Conservation (phyloP, 2,113 vertebrate genomes). For the Lasiurus borealis region DNA sequence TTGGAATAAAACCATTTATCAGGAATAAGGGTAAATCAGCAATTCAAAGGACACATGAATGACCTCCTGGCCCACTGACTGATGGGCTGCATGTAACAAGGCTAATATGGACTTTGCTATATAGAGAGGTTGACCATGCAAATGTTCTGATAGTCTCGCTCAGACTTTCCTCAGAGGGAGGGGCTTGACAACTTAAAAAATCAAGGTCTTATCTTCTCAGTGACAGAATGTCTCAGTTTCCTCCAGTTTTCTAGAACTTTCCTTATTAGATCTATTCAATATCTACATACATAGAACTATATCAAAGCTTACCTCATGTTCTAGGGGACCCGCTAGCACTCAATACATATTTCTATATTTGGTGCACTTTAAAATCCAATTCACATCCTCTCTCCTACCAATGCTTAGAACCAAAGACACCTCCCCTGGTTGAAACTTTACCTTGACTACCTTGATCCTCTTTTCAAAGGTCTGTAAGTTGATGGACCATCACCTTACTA, state of each 20-base stretch:
- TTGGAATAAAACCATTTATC: not conserved
- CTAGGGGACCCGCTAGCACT: not conserved
- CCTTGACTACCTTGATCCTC: not conserved
- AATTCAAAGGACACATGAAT: not conserved
- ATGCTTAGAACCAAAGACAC: not conserved
- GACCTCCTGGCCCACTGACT: not conserved
- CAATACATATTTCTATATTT: not conserved
- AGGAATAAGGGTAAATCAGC: not conserved
- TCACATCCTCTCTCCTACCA: not conserved
- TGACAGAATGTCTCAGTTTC: not conserved
- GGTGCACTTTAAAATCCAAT: not conserved
- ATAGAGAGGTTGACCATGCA: not conserved
- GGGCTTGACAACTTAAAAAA: not conserved
- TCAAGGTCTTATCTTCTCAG: not conserved
- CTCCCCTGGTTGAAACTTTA: not conserved
- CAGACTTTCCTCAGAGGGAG: not conserved
- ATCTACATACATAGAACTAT: not conserved
- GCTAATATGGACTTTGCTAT: not conserved
- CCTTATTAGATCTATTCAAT: not conserved
- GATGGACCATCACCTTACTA: not conserved
- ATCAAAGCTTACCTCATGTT: not conserved
- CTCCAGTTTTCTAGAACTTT: conserved; percentile 17
- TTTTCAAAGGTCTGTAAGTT: not conserved
- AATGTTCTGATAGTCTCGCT: not conserved
- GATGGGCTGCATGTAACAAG: not conserved